Evolutionary conservation across 2,888 invertebrate genomes (phyloP).

Genomic region (Oeneis ivallda): DNA sequence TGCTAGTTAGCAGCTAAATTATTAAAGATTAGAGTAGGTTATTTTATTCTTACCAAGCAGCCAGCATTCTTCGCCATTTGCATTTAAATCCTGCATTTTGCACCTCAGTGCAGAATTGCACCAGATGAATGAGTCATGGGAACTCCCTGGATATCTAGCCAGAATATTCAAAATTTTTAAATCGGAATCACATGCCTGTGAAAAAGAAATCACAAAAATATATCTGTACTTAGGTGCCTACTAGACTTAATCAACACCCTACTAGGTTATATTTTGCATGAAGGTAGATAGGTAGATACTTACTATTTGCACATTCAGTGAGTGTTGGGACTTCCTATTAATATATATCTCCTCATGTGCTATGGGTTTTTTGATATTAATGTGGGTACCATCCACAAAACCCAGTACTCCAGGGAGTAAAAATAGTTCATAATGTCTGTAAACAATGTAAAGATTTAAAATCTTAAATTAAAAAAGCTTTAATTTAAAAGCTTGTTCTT

Average conservation of each 20-base stretch:
- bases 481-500: too few relatives aligned
- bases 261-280: too few relatives aligned
- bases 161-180: neutral
- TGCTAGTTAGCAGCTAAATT: neutral
- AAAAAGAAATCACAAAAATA: neutral
- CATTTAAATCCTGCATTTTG: neutral
- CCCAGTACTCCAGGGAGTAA: slow-evolving; percentile 7
- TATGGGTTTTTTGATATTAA: neutral
- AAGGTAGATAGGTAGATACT: neutral
- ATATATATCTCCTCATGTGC: neutral
- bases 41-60: slow-evolving; percentile 1
- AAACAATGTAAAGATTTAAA: neutral
- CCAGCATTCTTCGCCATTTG: neutral
- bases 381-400: neutral
- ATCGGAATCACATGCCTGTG: neutral
- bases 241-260: neutral
- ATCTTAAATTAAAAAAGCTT: too few relatives aligned
- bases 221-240: neutral
- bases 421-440: slow-evolving; percentile 1
- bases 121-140: slow-evolving; percentile 4
- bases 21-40: neutral
- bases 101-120: neutral
- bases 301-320: slow-evolving; percentile 3
- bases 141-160: neutral
- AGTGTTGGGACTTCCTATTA: neutral